Percentiles rank a stretch among this genome's conserved stretches.
Conservation (phyloP, 2,113 vertebrate species). For the Nycticryphes semicollaris region DNA sequence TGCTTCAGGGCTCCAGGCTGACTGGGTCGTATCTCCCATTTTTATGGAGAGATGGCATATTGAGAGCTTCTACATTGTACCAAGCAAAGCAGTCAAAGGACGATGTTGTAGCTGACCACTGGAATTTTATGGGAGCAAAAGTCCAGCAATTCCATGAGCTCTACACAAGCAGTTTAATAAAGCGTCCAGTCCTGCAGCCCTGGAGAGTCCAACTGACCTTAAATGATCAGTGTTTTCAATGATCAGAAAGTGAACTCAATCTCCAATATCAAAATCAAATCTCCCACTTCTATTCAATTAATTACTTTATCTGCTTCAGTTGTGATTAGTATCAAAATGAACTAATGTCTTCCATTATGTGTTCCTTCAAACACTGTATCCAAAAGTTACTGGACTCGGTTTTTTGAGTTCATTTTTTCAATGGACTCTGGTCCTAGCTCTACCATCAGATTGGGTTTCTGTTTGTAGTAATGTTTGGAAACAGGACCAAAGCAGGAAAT, state of each 20-base stretch:
- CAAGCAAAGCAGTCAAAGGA: neutral
- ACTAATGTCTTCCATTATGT: neutral
- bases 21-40: neutral
- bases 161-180: neutral
- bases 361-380: neutral
- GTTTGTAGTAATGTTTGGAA: neutral
- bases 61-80: neutral
- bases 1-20: neutral
- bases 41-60: neutral
- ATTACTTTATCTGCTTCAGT: neutral
- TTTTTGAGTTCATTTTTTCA: neutral
- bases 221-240: neutral
- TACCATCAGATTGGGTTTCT: neutral
- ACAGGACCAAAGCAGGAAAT: conserved; percentile 22
- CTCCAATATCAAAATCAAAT: neutral
- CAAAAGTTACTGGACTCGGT: neutral
- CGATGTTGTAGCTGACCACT: neutral
- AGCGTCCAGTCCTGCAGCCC: neutral
- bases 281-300: neutral
- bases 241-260: neutral
- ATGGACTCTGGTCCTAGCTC: neutral
- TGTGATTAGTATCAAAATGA: neutral
- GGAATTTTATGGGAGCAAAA: neutral
- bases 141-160: neutral
- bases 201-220: neutral